These are phyloP conservation scores for Myotis planiceps DNA, from an alignment of 2,797 vertebrate species.

Conservation along the genomic window DNA sequence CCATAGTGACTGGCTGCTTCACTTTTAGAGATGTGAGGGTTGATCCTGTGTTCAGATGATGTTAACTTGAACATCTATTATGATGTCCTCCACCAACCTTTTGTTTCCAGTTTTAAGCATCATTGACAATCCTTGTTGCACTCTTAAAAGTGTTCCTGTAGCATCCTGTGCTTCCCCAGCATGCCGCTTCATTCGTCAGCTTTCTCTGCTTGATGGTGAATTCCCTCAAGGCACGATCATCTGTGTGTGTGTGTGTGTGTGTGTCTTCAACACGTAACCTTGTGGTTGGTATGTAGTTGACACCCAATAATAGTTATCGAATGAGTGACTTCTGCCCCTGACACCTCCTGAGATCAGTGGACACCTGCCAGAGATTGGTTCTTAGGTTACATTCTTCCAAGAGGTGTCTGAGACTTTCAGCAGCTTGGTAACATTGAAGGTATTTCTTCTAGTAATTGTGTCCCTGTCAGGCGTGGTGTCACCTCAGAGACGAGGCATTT, in stretches of 20 bases:
- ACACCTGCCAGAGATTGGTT: not conserved
- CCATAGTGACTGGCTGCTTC: not conserved
- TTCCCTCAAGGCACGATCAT: not conserved
- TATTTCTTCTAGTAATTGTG: not conserved
- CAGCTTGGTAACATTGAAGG: not conserved
- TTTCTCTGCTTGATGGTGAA: not conserved
- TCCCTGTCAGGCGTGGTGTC: not conserved
- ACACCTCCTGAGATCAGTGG: not conserved
- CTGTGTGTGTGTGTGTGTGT: too few relatives aligned
- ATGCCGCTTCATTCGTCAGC: accelerated
- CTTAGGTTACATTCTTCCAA: not conserved
- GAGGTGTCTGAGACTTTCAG: not conserved
- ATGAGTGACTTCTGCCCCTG: not conserved
- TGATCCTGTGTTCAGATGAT: not conserved
- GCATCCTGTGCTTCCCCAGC: not conserved
- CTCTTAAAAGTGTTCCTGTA: not conserved
- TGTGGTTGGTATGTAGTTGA: not conserved
- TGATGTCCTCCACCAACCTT: not conserved
- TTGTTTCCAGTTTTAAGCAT: not conserved
- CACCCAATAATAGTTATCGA: not conserved
- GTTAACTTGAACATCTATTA: not conserved
- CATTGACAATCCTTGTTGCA: not conserved
- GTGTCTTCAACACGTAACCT: not conserved
- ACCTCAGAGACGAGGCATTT: not conserved
- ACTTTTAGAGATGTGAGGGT: not conserved